Conservation (phyloP, 2,797 vertebrate genomes). For the Psittacula derbiana region DNA sequence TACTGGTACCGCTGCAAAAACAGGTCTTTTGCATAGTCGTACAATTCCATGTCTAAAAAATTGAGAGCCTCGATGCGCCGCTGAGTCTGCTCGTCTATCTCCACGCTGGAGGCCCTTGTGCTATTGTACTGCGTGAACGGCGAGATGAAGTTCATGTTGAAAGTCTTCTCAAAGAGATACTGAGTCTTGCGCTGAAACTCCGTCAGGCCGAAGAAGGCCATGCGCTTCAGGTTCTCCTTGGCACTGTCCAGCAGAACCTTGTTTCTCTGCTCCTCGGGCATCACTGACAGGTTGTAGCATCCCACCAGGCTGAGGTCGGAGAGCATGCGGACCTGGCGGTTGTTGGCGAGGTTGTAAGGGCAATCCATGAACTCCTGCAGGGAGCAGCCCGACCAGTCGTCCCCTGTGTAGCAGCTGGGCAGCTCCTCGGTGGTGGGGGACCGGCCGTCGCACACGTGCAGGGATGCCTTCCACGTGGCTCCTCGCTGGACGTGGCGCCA, state of each 20-base stretch:
- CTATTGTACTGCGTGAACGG: slow-evolving; percentile 96
- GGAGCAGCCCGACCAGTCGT: slow-evolving; percentile 95
- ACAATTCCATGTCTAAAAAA: slow-evolving; percentile 92
- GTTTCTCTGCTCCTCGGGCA: slow-evolving; percentile 90
- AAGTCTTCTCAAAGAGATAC: slow-evolving; percentile 95
- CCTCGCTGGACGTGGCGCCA: slow-evolving; percentile 97
- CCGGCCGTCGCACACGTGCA: slow-evolving; percentile 92
- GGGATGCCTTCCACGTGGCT: slow-evolving; percentile 94
- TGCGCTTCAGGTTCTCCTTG: slow-evolving; percentile 91
- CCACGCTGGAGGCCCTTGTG: slow-evolving; percentile 90
- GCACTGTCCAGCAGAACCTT: slow-evolving; percentile 91
- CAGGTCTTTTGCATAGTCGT: slow-evolving; percentile 94
- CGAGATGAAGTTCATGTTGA: slow-evolving; percentile 92
- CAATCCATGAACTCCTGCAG: slow-evolving; percentile 96
- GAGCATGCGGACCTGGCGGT: slow-evolving; percentile 96
- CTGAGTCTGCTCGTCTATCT: slow-evolving; percentile 86
- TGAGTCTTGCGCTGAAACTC: slow-evolving; percentile 98
- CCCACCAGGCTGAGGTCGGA: slow-evolving; percentile 95
- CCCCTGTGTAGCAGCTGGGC: slow-evolving; percentile 92
- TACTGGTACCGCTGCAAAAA: slow-evolving; percentile 96
- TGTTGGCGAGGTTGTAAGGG: slow-evolving; percentile 94
- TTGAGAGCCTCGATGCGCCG: slow-evolving; percentile 89
- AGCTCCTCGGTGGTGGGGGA: slow-evolving; percentile 91
- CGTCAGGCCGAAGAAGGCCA: slow-evolving; percentile 96
- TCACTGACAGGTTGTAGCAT: slow-evolving; percentile 94